Percentiles rank a stretch among this genome's conserved stretches.
phyloP scores from a whole-genome alignment of 2,797 vertebrate species.

The Molossus alvarezi region DNA sequence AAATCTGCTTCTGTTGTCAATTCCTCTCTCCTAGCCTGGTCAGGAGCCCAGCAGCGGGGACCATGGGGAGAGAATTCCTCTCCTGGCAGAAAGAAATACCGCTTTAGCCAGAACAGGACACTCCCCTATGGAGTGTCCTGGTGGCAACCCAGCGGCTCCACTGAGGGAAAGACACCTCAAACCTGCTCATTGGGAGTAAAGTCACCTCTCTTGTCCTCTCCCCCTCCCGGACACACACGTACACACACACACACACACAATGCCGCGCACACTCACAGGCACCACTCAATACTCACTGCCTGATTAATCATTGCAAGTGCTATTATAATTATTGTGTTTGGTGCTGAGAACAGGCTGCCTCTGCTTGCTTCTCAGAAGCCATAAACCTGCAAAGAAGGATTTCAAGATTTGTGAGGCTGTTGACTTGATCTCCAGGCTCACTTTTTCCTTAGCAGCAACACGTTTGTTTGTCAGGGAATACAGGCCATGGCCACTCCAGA shows the following conservation, averaged over 20 bases:
- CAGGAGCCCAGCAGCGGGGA: not conserved
- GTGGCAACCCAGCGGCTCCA: not conserved
- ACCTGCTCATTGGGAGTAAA: not conserved
- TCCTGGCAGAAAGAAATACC: not conserved
- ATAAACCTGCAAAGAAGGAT: conserved; percentile 83
- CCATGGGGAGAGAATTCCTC: not conserved
- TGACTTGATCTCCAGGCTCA: conserved; percentile 41
- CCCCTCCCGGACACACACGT: not conserved
- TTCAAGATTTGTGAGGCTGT: conserved; percentile 81
- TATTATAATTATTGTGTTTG: conserved; percentile 79
- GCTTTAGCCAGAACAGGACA: not conserved
- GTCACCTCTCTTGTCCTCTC: not conserved
- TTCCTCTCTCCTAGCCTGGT: not conserved
- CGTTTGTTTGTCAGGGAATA: conserved; percentile 50
- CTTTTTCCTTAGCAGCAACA: conserved; percentile 21
- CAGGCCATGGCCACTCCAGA: not conserved
- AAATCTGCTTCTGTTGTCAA: conserved; percentile 47
- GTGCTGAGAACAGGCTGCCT: conserved; percentile 80
- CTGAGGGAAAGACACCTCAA: not conserved
- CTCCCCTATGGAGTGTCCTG: not conserved
- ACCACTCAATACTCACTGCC: conserved; percentile 54
- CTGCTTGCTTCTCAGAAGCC: conserved; percentile 82
- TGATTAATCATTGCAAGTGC: conserved; percentile 84
- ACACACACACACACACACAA: not conserved
- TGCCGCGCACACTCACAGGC: not conserved